Evolutionary conservation across 2,888 invertebrate genomes (phyloP).

Genomic region (Aporophyla nigra): DNA sequence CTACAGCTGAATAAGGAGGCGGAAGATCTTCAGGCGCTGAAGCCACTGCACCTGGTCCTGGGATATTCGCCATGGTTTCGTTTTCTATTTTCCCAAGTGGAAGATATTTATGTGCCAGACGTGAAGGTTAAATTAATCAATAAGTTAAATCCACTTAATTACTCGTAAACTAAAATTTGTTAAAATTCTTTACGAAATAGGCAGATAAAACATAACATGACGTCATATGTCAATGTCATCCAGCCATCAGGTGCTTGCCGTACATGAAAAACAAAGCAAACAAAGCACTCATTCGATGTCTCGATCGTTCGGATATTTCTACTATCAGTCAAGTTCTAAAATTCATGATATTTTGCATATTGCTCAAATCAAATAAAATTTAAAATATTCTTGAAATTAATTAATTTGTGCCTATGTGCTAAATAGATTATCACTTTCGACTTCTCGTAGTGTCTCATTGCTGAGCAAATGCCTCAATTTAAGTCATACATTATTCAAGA

Average conservation of each 20-base stretch:
- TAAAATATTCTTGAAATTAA: too few relatives aligned
- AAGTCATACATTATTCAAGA: too few relatives aligned
- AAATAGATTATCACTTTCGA: too few relatives aligned
- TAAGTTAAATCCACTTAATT: background rate
- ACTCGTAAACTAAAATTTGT: constrained; percentile 55
- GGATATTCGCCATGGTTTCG: constrained; percentile 77
- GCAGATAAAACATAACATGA: constrained; percentile 65
- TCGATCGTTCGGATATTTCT: background rate
- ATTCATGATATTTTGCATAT: background rate
- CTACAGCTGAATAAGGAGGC: constrained; percentile 87
- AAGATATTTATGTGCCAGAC: constrained; percentile 7
- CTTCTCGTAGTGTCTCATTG: too few relatives aligned
- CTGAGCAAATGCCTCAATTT: too few relatives aligned
- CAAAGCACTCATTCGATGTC: background rate
- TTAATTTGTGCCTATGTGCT: too few relatives aligned
- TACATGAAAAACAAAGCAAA: constrained; percentile 37
- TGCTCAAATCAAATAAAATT: too few relatives aligned
- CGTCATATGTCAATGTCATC: constrained; percentile 68
- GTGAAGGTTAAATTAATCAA: constrained; percentile 19
- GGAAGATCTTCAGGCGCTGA: constrained; percentile 85
- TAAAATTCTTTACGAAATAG: constrained; percentile 43
- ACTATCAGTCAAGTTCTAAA: background rate
- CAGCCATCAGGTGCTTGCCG: constrained; percentile 22
- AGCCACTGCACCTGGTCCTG: constrained; percentile 74
- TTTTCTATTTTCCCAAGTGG: constrained; percentile 10